These are phyloP conservation scores for Babyrousa celebensis DNA, from an alignment of 2,797 vertebrate genomes.

Conservation along the genomic window DNA sequence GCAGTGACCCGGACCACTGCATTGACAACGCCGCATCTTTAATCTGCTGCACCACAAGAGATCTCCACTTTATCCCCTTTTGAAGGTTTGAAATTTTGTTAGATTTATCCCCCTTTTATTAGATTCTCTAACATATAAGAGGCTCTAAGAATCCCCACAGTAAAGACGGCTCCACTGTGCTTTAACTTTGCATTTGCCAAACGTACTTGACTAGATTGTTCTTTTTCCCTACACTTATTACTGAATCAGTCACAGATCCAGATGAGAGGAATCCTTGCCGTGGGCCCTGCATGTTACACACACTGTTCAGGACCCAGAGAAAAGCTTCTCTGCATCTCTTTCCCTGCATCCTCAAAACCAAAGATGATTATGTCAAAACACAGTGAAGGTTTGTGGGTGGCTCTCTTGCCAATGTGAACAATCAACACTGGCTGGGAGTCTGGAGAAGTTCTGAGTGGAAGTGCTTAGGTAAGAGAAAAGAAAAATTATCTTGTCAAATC, in stretches of 20 bases:
- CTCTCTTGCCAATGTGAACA: not conserved
- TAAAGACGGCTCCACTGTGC: not conserved
- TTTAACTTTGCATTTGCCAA: not conserved
- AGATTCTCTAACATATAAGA: not conserved
- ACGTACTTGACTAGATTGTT: not conserved
- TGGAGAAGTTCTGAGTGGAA: slow-evolving; percentile 7
- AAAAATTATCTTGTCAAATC: slow-evolving; percentile 8
- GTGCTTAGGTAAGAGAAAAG: not conserved
- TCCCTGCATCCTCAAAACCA: not conserved
- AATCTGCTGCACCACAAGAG: no score
- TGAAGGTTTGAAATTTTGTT: not conserved
- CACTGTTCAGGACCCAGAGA: not conserved
- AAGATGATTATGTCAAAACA: slow-evolving; percentile 10
- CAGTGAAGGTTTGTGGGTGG: not conserved
- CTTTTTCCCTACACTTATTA: not conserved
- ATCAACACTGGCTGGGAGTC: not conserved
- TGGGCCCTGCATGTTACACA: not conserved
- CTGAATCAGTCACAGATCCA: not conserved
- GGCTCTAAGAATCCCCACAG: not conserved
- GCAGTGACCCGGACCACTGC: no score
- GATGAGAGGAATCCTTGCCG: not conserved
- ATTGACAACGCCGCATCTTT: no score
- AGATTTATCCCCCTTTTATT: not conserved
- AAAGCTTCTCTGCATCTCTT: not conserved
- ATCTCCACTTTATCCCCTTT: not conserved